Evolutionary conservation across 1,140 invertebrate species (phyloP).

Genomic region (Samia ricini): DNA sequence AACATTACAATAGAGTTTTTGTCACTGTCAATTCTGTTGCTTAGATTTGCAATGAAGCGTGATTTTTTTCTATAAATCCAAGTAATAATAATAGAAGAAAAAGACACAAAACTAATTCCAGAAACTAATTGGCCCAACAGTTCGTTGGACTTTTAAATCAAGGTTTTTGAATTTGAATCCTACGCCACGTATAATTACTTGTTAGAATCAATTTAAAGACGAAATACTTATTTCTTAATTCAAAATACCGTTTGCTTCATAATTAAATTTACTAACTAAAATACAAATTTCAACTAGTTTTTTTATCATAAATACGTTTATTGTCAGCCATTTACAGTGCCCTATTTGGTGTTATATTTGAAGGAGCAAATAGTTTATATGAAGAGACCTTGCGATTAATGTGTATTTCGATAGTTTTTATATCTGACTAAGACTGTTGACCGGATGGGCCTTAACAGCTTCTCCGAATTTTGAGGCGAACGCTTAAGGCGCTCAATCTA

Average conservation of each 20-base stretch:
- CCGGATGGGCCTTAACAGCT: too few species aligned
- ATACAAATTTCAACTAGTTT: too few species aligned
- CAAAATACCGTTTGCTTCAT: background rate
- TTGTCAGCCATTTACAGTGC: too few species aligned
- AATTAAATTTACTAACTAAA: background rate
- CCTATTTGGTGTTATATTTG: too few species aligned
- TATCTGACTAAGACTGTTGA: too few species aligned
- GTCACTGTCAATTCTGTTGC: conserved; percentile 7
- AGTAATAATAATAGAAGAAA: background rate
- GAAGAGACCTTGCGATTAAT: too few species aligned
- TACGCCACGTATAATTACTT: background rate
- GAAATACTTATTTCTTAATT: background rate
- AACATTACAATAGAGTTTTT: conserved; percentile 19
- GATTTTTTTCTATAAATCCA: too few species aligned
- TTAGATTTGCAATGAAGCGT: conserved; percentile 11
- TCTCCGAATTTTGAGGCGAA: too few species aligned
- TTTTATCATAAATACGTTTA: too few species aligned
- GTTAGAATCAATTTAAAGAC: background rate
- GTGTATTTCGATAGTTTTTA: too few species aligned
- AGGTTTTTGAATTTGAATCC: background rate
- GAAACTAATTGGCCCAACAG: background rate
- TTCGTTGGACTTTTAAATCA: background rate
- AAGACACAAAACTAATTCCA: background rate
- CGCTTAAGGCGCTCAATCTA: too few species aligned
- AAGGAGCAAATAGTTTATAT: too few species aligned